phyloP scores from a whole-genome alignment of 2,797 vertebrate genomes.

The Chelmon rostratus region DNA sequence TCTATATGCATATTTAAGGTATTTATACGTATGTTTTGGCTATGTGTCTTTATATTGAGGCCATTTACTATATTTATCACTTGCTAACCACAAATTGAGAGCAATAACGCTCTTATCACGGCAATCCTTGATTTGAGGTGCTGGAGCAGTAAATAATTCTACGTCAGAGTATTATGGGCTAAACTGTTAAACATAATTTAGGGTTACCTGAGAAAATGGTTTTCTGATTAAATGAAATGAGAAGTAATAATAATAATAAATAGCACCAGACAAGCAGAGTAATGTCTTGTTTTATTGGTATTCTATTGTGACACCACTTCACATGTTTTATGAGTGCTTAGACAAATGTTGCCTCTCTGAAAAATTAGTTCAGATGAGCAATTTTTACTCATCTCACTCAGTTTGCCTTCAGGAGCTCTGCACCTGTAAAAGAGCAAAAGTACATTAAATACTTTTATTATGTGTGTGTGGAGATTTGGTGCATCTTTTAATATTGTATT shows the following conservation, averaged over 20 bases:
- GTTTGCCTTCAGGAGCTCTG: slow-evolving; percentile 67
- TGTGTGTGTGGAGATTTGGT: not conserved
- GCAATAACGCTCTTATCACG: too few species aligned
- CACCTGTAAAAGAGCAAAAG: slow-evolving; percentile 56
- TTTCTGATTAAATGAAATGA: too few species aligned
- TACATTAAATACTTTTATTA: not conserved
- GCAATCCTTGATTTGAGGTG: too few species aligned
- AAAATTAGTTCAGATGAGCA: slow-evolving; percentile 3
- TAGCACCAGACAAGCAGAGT: slow-evolving; percentile 9
- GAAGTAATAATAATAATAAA: not conserved
- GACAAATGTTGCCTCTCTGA: not conserved
- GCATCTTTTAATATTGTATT: not conserved
- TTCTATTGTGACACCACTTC: slow-evolving; percentile 2
- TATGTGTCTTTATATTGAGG: too few species aligned
- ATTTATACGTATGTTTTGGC: too few species aligned
- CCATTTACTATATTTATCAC: too few species aligned
- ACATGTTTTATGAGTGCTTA: not conserved
- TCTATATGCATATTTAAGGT: too few species aligned
- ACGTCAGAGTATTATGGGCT: too few species aligned
- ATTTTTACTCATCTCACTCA: slow-evolving; percentile 46
- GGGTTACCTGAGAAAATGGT: too few species aligned
- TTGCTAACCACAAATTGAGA: too few species aligned
- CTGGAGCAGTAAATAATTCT: too few species aligned
- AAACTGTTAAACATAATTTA: too few species aligned
- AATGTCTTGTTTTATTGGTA: slow-evolving; percentile 42